Evolutionary conservation across 2,888 invertebrate species (phyloP), one percentile per base, ranked within the genome.

Genomic region (Thymelicus lineola): DNA sequence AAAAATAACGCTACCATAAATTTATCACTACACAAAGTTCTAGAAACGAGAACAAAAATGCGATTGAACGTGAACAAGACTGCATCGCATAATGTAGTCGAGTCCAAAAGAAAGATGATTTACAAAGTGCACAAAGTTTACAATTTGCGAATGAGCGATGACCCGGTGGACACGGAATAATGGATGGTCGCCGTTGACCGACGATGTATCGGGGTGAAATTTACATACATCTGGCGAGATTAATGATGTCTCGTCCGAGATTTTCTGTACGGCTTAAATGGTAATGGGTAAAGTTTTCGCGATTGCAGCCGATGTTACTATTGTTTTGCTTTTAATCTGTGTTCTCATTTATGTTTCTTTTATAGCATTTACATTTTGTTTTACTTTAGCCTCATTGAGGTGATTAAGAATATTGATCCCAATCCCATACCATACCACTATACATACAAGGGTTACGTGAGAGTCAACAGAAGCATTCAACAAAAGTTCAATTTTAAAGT

Each of bases 201-300:
- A 81, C 86, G 84, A 87, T 87, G 87, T 88, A 87, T 88, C 88
- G 86, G 85, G 75, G 78, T 82, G 77, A 85, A 88, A 89, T 89
- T 89, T 90, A 85, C 89, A 88, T 87, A 82, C 83, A 87, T 83
- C 79, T 80, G 77, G 72, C 73, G 81, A 89, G 90, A 90, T 90
- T 90, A 89, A 90, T 89, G 89, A 83, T 78, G 72, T 55, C 74
- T 76, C 82, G 85, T 82, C 83, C 80, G 82, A 81, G 81, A 79
- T 80, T 73, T 77, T 80, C 83, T 81, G 82, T 79, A 78, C 57
- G 76, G 73, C 71, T 73, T 73, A 71, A 74, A 73, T 70, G 68
- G 71, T 79, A 78, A 79, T 79, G 78, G 77, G 75, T 73, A 74
- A 78, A 77, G 76, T 78, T 80, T 74, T 14, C 17, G 15, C 58